Evolutionary conservation across 2,888 invertebrate genomes (phyloP), one percentile per base, ranked within the genome.

Genomic region (Cephonodes hylas): DNA sequence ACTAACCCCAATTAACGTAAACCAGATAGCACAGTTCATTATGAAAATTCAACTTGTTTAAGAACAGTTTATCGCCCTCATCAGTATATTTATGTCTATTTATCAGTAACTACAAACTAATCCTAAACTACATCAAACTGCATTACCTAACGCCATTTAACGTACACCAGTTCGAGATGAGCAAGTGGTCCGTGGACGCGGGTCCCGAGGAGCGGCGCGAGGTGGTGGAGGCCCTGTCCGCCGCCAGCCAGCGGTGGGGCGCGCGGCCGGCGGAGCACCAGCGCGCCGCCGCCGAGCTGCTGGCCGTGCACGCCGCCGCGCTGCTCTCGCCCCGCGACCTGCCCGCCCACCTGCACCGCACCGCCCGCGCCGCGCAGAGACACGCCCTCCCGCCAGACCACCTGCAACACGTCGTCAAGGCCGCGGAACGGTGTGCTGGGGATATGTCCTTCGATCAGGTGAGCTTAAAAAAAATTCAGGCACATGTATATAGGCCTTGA

Each of bases 131-230:
- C n/a, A n/a, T n/a, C n/a, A n/a, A n/a, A n/a, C n/a, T n/a, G n/a
- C n/a, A n/a, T n/a, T n/a, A n/a, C n/a, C n/a, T n/a, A n/a, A n/a
- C n/a, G n/a, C n/a, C n/a, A n/a, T n/a, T n/a, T n/a, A n/a, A n/a
- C n/a, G n/a, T n/a, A n/a, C n/a, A n/a, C 7, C 23, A 87, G 87
- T 86, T 88, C 63, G 87, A 87, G 38, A 68, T 86, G 72, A 31
- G 63, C 1, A 70, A 73, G 1, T 88, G 88, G 86, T 72, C 83
- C 23, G 71, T 72, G 8, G 48, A 60, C 0, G 79, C 75, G 6
- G 69, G 76, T 1, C 15, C 69, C 0, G 42, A 42, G 0, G 73
- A 79, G 45, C 79, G 86, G 0, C 69, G 68, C 1, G 75, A 75
- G 6, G 63, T 88, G 44, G 69, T 89, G 3, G 71, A 78, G 1